Percentiles rank a stretch among this genome's conserved stretches.
These are phyloP conservation scores for Lepus townsendii DNA, from an alignment of 2,797 vertebrate species.

Conservation along the genomic window DNA sequence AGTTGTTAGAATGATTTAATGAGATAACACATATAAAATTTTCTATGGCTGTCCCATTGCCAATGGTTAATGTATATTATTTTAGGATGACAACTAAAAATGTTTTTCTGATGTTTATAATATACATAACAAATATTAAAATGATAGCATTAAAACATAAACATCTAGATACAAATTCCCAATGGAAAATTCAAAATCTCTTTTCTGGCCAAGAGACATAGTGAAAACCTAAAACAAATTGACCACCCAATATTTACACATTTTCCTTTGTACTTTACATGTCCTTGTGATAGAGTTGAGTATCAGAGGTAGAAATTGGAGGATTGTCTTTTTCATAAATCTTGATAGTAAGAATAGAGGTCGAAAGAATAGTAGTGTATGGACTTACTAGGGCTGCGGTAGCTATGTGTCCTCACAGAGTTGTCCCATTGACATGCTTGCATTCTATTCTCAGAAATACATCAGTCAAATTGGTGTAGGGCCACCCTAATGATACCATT, in stretches of 20 bases:
- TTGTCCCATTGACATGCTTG: background rate
- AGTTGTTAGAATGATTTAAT: background rate
- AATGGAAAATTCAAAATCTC: conserved; percentile 27
- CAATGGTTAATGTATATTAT: background rate
- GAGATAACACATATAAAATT: background rate
- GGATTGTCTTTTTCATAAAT: background rate
- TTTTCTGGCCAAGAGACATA: conserved; percentile 29
- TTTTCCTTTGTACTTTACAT: background rate
- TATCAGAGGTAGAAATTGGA: background rate
- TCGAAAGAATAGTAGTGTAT: background rate
- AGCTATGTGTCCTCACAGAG: background rate
- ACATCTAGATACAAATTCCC: background rate
- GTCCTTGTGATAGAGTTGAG: background rate
- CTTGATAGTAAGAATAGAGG: background rate
- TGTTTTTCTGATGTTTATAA: background rate
- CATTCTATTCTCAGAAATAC: background rate
- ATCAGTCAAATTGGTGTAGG: background rate
- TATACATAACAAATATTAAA: background rate
- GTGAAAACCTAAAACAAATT: background rate
- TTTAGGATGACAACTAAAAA: background rate
- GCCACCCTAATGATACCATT: background rate
- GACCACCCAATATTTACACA: background rate
- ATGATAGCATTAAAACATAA: conserved; percentile 28
- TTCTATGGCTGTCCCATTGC: background rate
- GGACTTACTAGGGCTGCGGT: background rate